phyloP scores from a whole-genome alignment of 2,888 invertebrate genomes.

The Pasiphila rectangulata region DNA sequence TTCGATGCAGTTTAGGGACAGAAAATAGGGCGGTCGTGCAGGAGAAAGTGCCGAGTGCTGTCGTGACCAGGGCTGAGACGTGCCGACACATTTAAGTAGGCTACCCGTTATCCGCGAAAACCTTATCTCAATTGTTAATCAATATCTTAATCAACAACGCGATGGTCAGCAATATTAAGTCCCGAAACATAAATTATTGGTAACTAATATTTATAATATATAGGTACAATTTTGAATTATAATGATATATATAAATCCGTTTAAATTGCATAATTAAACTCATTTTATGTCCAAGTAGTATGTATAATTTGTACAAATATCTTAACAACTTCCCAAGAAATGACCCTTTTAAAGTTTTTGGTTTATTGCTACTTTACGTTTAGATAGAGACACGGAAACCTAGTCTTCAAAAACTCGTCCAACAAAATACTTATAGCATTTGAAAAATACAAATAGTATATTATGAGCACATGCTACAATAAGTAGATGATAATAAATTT shows the following conservation, averaged over 20 bases:
- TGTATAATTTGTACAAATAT: no score
- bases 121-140: slow-evolving; percentile 19
- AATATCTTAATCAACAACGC: slow-evolving; percentile 4
- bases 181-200: not conserved
- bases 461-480: no score
- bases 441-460: no score
- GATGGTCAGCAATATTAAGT: not conserved
- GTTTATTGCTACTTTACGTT: no score
- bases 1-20: slow-evolving; percentile 47
- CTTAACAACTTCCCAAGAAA: no score
- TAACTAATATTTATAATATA: not conserved
- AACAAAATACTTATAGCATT: no score
- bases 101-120: slow-evolving; percentile 37
- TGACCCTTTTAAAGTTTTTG: no score
- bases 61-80: slow-evolving; percentile 62
- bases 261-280: not conserved
- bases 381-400: no score
- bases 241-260: not conserved
- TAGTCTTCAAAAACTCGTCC: no score
- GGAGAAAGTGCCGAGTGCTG: slow-evolving; percentile 62
- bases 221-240: not conserved
- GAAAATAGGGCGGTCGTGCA: slow-evolving; percentile 65
- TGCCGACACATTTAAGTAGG: slow-evolving; percentile 41
- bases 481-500: no score
- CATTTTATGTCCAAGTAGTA: no score